Conservation (phyloP, 2,797 vertebrate species). For the Halcyon smyrnensis region DNA sequence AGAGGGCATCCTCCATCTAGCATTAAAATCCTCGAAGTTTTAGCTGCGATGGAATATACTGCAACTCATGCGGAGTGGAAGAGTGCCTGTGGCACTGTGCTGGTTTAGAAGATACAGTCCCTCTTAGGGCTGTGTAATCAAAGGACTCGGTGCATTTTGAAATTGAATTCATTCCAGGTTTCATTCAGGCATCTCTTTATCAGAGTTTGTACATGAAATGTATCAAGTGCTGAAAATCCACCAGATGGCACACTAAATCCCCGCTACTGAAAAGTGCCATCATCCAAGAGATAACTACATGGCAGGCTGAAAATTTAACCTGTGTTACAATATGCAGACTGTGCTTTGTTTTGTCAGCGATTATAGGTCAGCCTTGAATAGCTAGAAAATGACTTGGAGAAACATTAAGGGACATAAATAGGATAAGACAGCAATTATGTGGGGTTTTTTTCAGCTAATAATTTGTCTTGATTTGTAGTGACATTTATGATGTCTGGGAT, state of each 20-base stretch:
- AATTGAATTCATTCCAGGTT: neutral
- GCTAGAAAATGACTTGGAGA: neutral
- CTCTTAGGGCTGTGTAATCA: neutral
- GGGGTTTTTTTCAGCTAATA: neutral
- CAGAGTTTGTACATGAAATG: neutral
- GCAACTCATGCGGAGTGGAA: neutral
- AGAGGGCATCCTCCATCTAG: neutral
- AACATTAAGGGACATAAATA: neutral
- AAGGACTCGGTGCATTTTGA: neutral
- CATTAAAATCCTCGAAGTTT: neutral
- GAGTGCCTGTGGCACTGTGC: neutral
- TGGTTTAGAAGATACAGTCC: neutral
- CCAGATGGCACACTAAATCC: conserved; percentile 73
- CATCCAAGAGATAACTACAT: neutral
- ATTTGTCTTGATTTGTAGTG: conserved; percentile 14
- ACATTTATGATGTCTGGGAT: neutral
- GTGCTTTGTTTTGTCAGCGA: neutral
- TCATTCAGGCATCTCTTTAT: neutral
- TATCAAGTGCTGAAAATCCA: conserved; percentile 25
- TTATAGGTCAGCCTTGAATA: neutral
- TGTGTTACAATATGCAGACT: neutral
- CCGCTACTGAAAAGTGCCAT: neutral
- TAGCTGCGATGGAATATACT: neutral
- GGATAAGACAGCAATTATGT: neutral
- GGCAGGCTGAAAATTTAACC: neutral